These are phyloP conservation scores for Dromaius novaehollandiae DNA, from an alignment of 2,113 vertebrate species.

Conservation along the genomic window DNA sequence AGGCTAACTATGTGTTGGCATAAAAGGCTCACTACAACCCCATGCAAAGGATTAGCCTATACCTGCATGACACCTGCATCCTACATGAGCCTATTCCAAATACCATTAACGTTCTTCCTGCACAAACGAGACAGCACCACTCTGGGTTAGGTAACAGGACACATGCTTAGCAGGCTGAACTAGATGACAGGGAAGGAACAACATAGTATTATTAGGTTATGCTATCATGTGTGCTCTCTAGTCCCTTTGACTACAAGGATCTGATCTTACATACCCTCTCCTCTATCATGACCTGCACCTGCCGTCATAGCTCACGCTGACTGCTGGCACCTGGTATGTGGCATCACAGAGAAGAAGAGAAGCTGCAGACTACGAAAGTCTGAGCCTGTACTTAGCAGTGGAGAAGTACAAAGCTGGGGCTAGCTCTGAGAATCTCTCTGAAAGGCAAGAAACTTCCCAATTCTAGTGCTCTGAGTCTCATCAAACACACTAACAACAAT, in stretches of 20 bases:
- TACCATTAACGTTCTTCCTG: slow-evolving; percentile 20
- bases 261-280: neutral
- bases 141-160: neutral
- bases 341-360: neutral
- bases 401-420: neutral
- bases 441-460: neutral
- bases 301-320: neutral
- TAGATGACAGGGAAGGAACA: neutral
- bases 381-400: neutral
- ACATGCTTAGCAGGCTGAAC: neutral
- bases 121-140: neutral
- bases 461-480: neutral
- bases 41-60: neutral
- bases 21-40: neutral
- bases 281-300: neutral
- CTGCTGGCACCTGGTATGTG: accelerated
- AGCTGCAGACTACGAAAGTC: neutral
- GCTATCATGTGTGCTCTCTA: neutral
- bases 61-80: slow-evolving; percentile 21
- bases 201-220: neutral
- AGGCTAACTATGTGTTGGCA: neutral
- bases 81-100: slow-evolving; percentile 14
- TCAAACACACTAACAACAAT: neutral
- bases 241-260: neutral
- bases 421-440: neutral